Conservation (phyloP, 2,113 vertebrate genomes). For the Symphodus melops region DNA sequence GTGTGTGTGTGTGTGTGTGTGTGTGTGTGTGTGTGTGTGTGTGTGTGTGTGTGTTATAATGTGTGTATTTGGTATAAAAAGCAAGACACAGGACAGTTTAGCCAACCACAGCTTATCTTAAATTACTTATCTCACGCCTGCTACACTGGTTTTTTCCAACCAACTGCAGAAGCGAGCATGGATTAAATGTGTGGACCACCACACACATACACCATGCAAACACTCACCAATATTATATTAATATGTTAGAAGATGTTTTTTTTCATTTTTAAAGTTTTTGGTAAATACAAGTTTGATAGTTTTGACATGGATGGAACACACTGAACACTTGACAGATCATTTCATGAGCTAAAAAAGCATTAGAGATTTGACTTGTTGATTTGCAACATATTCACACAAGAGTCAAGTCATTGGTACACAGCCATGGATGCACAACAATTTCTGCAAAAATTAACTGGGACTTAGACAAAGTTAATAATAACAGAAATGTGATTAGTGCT, state of each 20-base stretch:
- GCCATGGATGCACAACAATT: no score
- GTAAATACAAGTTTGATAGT: constrained; percentile 46
- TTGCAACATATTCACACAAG: no score
- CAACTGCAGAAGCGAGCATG: constrained; percentile 41
- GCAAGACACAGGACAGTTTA: constrained; percentile 62
- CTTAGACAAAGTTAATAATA: no score
- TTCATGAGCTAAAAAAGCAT: neutral
- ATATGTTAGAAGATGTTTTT: constrained; percentile 30
- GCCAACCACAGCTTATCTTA: constrained; percentile 69
- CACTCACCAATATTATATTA: constrained; percentile 21
- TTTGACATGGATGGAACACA: constrained; percentile 32
- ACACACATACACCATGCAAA: constrained; percentile 15
- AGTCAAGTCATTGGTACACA: no score
- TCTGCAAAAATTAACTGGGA: no score
- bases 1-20: constrained; percentile 24
- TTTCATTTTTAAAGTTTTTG: neutral
- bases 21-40: constrained; percentile 3
- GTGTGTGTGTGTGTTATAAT: constrained; percentile 28
- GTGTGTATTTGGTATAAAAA: constrained; percentile 31
- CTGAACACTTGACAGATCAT: constrained; percentile 15
- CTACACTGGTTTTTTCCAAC: constrained; percentile 57
- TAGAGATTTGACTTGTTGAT: neutral
- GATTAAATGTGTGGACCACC: constrained; percentile 52
- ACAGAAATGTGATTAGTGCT: no score
- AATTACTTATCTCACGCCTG: constrained; percentile 74